Conservation (phyloP, 2,113 vertebrate genomes). For the Brienomyrus longianalis region DNA sequence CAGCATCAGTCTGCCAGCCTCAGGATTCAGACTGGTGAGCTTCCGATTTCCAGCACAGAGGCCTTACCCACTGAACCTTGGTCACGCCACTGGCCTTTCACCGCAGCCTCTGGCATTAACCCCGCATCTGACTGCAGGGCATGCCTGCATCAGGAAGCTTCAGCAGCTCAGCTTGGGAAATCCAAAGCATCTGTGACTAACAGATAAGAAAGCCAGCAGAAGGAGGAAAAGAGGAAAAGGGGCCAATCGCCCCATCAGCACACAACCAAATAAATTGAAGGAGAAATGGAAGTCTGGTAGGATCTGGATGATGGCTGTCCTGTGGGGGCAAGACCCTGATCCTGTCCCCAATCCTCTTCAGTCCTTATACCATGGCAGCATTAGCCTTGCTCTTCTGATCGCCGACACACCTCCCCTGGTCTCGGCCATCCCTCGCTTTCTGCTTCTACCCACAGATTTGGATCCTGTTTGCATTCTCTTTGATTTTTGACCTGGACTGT, state of each 20-base stretch:
- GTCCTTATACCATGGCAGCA: background rate
- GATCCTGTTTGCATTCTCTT: background rate
- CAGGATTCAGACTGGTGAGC: background rate
- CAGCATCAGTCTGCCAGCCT: background rate
- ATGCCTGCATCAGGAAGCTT: background rate
- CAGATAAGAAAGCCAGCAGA: background rate
- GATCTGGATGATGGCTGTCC: background rate
- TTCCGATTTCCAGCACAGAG: background rate
- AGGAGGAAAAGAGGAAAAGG: background rate
- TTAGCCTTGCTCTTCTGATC: background rate
- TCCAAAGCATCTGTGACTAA: background rate
- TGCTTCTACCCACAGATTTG: background rate
- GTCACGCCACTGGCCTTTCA: background rate
- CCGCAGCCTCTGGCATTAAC: background rate
- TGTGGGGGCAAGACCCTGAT: background rate
- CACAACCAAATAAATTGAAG: constrained; percentile 12
- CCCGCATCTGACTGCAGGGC: background rate
- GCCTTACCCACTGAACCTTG: background rate
- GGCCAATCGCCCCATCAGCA: background rate
- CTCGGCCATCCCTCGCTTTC: background rate
- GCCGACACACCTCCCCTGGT: background rate
- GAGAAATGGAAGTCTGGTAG: background rate
- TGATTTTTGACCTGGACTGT: background rate
- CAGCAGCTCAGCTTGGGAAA: background rate
- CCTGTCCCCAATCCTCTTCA: background rate